Base-by-base conservation (phyloP, 2,797 vertebrate genomes). In the Pelobates cultripes region DNA sequence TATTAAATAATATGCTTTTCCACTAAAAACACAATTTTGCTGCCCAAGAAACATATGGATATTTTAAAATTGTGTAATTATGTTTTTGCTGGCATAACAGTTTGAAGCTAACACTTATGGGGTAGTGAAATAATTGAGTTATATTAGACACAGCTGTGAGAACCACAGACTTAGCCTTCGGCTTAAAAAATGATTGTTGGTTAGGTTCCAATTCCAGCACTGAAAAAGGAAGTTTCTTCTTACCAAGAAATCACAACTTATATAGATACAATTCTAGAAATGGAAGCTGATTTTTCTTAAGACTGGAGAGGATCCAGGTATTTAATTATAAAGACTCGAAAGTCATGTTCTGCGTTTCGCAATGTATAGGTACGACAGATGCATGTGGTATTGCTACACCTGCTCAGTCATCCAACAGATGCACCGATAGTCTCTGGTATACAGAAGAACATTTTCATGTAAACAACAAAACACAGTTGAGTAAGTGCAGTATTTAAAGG, bases 81-180 rank as follows among this genome's bases (percentile, higher is more conserved):
- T 79, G 66, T 83, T 77, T 83, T 79, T 83, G 81, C 77, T 70
- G 77, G 71, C 45, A 42, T 75, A 83, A 83, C 81, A 83, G 81
- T 83, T 79, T 83, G 77, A 83, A 70, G 64, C 71, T 75, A 83
- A 79, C 81, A 79, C 82, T 84, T 84, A 84, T 4, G 70, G 53
- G 77, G 77, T 70, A 66, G 77, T 70, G 57, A 84, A 79, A 84
- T 84, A 84, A 84, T 75, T 79, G 72, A 84, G 57, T 84, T 79
- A 79, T 75, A 79, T 84, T 79, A 79, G 77, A 55, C 72, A 67
- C 82, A 84, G 77, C 82, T 84, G 82, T 84, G 77, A 53, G 63
- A 79, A 44, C 67, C 70, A 66, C 77, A 79, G 66, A 79, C 75
- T 79, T 71, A 84, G 73, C 82, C 82, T 83, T 84, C 44, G 64